phyloP scores from a whole-genome alignment of 2,888 invertebrate species.

The Plemyria rubiginata region DNA sequence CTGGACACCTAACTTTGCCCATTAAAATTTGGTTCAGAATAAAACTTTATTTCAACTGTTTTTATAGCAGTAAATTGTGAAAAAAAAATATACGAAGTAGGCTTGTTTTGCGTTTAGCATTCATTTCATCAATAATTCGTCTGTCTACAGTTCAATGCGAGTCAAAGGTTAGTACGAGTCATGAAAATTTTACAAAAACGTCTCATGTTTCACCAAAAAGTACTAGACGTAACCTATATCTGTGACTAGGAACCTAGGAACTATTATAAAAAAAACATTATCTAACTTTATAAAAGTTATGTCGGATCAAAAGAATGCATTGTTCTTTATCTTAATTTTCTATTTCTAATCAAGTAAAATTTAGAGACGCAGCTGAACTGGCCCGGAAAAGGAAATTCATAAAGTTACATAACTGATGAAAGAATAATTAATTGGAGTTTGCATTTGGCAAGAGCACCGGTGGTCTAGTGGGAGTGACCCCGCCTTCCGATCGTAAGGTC shows the following conservation, averaged over 20 bases:
- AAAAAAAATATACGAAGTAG: no score
- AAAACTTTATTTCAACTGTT: no score
- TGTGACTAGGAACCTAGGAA: no score
- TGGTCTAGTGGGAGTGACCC: no score
- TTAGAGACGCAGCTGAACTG: neutral
- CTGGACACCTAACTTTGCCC: slow-evolving; percentile 27
- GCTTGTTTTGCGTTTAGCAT: slow-evolving; percentile 18
- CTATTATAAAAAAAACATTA: no score
- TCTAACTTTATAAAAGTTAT: neutral
- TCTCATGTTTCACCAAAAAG: no score
- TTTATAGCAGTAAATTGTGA: no score
- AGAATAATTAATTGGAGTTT: slow-evolving; percentile 52
- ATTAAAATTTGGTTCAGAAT: slow-evolving; percentile 24
- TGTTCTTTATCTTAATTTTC: slow-evolving; percentile 49
- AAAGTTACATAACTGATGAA: slow-evolving; percentile 31
- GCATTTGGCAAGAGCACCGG: no score
- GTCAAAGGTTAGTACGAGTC: neutral
- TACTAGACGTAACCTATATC: no score
- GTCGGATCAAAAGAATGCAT: neutral
- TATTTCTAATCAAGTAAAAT: slow-evolving; percentile 3
- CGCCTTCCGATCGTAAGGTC: no score
- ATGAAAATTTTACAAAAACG: neutral
- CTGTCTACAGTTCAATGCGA: no score
- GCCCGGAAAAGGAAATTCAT: slow-evolving; percentile 3
- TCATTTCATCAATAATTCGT: no score